phyloP scores from a whole-genome alignment of 2,113 vertebrate species.

The Montifringilla adamsi region DNA sequence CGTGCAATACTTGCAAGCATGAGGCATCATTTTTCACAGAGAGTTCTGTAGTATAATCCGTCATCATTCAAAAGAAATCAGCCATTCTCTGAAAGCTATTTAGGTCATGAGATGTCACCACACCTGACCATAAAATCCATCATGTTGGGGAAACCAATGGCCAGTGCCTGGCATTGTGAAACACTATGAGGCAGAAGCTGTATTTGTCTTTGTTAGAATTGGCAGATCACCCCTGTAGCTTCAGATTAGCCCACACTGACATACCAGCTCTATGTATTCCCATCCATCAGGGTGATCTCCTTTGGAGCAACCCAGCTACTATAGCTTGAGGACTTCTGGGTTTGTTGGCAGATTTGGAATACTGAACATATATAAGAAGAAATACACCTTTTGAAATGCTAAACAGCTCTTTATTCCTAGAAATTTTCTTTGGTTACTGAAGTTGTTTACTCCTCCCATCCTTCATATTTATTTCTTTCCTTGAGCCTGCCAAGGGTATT shows the following conservation, averaged over 20 bases:
- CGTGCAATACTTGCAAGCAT: constrained; percentile 27
- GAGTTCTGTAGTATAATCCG: constrained; percentile 54
- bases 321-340: background rate
- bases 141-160: constrained; percentile 59
- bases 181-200: constrained; percentile 24
- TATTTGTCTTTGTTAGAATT: constrained; percentile 74
- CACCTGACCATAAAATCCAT: constrained; percentile 72
- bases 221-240: constrained; percentile 42
- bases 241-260: constrained; percentile 42
- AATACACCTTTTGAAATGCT: constrained; percentile 48
- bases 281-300: constrained; percentile 33
- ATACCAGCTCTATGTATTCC: constrained; percentile 17
- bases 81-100: constrained; percentile 48
- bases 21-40: constrained; percentile 54
- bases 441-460: background rate
- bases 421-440: background rate
- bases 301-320: constrained; percentile 38
- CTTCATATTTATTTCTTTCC: background rate
- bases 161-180: constrained; percentile 26
- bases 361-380: background rate
- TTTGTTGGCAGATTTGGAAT: background rate
- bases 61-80: constrained; percentile 70
- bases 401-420: constrained; percentile 19
- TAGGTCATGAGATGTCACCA: constrained; percentile 67
- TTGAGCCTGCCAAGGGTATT: background rate